These are phyloP conservation scores for Spermophilus dauricus DNA, from an alignment of 2,113 vertebrate species.

Conservation along the genomic window DNA sequence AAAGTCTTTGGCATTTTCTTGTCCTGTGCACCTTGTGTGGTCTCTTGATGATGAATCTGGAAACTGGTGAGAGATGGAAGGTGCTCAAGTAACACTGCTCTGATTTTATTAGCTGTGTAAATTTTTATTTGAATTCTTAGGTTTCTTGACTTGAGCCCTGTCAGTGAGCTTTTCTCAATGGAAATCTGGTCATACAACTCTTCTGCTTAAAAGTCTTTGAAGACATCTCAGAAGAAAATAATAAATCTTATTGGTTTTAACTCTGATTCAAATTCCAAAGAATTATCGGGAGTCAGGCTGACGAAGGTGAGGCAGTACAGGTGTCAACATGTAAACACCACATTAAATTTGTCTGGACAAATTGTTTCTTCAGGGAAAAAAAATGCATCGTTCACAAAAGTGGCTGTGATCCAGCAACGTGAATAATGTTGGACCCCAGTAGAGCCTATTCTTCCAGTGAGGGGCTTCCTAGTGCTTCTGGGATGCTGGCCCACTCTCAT, in stretches of 20 bases:
- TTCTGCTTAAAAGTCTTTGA: not conserved
- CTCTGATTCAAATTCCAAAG: constrained; percentile 14
- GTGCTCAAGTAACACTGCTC: not conserved
- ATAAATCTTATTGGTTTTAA: not conserved
- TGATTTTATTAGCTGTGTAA: not conserved
- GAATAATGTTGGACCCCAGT: not conserved
- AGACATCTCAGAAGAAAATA: not conserved
- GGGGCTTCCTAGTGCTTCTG: not conserved
- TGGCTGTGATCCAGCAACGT: not conserved
- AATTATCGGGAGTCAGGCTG: not conserved
- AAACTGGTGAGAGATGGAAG: not conserved
- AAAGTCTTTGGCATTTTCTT: not conserved
- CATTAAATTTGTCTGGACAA: not conserved
- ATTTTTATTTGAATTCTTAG: not conserved
- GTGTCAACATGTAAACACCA: not conserved
- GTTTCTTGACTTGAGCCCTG: not conserved
- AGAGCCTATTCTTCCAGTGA: not conserved
- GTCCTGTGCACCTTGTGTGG: not conserved
- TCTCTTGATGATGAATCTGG: not conserved
- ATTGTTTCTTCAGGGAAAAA: not conserved
- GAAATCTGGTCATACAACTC: constrained; percentile 22
- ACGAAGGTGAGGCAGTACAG: not conserved
- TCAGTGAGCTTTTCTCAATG: not conserved
- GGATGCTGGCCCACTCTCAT: not conserved
- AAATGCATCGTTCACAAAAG: not conserved